These are phyloP conservation scores for Dreissena rostriformis DNA, from an alignment of 1,140 invertebrate genomes.

Conservation along the genomic window DNA sequence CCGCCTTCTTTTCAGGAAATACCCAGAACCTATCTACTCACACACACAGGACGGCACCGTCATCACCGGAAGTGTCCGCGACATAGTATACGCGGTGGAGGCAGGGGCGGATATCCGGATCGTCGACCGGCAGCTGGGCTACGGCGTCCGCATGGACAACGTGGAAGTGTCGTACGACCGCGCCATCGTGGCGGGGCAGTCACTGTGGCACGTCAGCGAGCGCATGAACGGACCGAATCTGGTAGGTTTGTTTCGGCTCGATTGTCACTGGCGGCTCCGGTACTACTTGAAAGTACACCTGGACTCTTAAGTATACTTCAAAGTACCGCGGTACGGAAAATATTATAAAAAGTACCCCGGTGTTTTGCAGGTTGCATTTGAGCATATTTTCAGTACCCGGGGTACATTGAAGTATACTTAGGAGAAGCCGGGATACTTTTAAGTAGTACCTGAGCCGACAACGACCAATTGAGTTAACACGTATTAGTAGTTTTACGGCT, in stretches of 20 bases:
- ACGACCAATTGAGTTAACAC: too few relatives aligned
- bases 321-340: too few relatives aligned
- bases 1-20: neutral
- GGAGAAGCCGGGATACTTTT: too few relatives aligned
- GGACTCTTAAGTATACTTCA: too few relatives aligned
- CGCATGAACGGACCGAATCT: slow-evolving; percentile 31
- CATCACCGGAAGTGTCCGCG: slow-evolving; percentile 38
- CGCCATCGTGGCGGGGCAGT: slow-evolving; percentile 26
- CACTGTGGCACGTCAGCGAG: slow-evolving; percentile 52
- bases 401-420: too few relatives aligned
- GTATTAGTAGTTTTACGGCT: too few relatives aligned
- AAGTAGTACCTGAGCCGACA: too few relatives aligned
- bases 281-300: too few relatives aligned
- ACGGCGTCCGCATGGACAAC: slow-evolving; percentile 50
- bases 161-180: slow-evolving; percentile 42
- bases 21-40: slow-evolving; percentile 26
- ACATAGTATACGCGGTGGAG: slow-evolving; percentile 44
- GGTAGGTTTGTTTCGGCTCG: neutral
- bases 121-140: slow-evolving; percentile 50
- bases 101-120: slow-evolving; percentile 49
- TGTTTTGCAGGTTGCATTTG: too few relatives aligned
- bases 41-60: slow-evolving; percentile 52
- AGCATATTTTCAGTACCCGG: too few relatives aligned
- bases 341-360: too few relatives aligned
- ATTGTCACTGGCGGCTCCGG: too few relatives aligned